phyloP scores from a whole-genome alignment of 35 echinoderm and acorn worm genomes.

The Patiria miniata region DNA sequence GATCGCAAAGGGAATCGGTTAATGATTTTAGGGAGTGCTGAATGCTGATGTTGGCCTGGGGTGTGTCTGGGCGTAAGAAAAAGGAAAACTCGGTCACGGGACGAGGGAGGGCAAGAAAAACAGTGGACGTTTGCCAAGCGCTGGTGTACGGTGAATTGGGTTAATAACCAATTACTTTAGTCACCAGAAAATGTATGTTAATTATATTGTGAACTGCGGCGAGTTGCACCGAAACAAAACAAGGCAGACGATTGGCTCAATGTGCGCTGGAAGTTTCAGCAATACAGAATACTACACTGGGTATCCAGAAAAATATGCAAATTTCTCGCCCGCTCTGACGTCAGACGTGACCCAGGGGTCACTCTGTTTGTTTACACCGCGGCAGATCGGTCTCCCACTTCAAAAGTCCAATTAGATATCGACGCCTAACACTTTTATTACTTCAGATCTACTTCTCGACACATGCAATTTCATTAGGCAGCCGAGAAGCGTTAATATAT shows the following conservation, averaged over 20 bases:
- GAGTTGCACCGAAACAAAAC: background rate
- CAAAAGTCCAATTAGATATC: slow-evolving; percentile 10
- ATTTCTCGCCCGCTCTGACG: background rate
- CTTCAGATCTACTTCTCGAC: slow-evolving; percentile 16
- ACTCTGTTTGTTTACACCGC: slow-evolving; percentile 10
- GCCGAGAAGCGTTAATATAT: background rate
- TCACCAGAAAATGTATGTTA: background rate
- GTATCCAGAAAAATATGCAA: background rate
- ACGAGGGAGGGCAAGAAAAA: background rate
- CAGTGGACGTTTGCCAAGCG: background rate
- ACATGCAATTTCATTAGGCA: slow-evolving; percentile 24
- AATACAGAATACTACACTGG: background rate
- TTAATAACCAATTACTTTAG: slow-evolving; percentile 5
- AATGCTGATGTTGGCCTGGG: background rate
- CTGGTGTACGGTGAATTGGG: background rate
- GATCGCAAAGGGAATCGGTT: background rate
- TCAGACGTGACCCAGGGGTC: background rate
- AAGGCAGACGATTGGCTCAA: background rate
- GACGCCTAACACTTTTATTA: slow-evolving; percentile 5
- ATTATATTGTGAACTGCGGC: background rate
- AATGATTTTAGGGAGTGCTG: slow-evolving; percentile 23
- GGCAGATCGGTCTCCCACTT: background rate
- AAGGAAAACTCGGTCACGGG: slow-evolving; percentile 1
- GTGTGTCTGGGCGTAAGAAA: background rate
- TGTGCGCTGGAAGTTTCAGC: background rate